Percentiles rank a stretch among this genome's conserved stretches.
These are phyloP conservation scores for Eulemur mongoz DNA, from an alignment of 2,797 vertebrate genomes.

Conservation along the genomic window DNA sequence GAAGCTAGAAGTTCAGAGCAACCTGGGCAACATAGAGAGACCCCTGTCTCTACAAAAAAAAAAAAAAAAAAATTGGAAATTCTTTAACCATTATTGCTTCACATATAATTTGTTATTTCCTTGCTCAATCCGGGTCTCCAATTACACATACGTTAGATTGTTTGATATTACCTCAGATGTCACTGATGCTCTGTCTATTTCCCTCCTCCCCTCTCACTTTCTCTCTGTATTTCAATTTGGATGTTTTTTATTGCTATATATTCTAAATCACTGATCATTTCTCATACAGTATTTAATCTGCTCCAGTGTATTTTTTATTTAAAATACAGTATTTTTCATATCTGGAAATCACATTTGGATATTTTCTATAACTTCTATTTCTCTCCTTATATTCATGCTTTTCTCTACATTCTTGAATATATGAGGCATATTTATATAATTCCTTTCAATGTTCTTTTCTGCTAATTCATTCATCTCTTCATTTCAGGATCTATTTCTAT, in stretches of 20 bases:
- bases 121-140: not conserved
- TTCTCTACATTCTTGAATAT: not conserved
- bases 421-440: not conserved
- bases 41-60: not conserved
- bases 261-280: not conserved
- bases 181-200: not conserved
- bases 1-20: not conserved
- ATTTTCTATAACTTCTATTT: not conserved
- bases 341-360: not conserved
- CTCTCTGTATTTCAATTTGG: not conserved
- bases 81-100: not conserved
- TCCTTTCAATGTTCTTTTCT: not conserved
- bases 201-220: not conserved
- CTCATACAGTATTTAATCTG: not conserved
- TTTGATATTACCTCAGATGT: not conserved
- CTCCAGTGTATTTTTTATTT: not conserved
- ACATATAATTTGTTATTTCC: not conserved
- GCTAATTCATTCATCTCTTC: not conserved
- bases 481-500: slow-evolving; percentile 2
- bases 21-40: not conserved
- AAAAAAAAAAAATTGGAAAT: not conserved
- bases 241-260: not conserved
- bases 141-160: not conserved
- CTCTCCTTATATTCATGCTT: not conserved
- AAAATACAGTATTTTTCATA: not conserved